phyloP scores from a whole-genome alignment of 2,113 vertebrate genomes.

The Dryoscopus gambensis region DNA sequence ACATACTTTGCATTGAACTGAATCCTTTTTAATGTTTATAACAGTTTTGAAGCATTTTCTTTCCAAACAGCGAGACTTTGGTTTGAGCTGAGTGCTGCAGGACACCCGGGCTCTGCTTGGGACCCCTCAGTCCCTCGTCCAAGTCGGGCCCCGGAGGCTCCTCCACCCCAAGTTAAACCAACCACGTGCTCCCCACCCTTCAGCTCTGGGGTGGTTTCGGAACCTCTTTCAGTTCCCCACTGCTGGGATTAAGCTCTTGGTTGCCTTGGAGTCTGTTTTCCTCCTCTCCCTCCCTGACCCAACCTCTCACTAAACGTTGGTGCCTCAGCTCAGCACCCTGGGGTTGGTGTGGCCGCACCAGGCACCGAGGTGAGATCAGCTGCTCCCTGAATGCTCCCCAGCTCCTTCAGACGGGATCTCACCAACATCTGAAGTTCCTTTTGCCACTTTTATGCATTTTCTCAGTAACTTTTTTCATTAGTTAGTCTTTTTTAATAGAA shows the following conservation, averaged over 20 bases:
- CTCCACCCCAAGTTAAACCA: neutral
- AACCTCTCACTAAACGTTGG: neutral
- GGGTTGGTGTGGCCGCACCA: neutral
- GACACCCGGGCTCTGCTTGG: too few species aligned
- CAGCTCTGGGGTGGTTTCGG: neutral
- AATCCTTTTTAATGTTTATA: too few species aligned
- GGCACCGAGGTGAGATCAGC: neutral
- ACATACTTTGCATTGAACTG: too few species aligned
- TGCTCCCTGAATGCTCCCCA: neutral
- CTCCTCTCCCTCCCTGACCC: neutral
- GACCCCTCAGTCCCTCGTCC: neutral
- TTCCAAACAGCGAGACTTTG: neutral
- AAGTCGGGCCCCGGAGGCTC: neutral
- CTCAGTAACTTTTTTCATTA: slow-evolving; percentile 41
- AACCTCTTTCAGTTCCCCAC: neutral
- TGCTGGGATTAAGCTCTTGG: neutral
- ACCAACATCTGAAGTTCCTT: neutral
- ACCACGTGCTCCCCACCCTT: neutral
- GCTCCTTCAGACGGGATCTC: neutral
- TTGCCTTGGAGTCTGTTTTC: neutral
- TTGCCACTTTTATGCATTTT: neutral
- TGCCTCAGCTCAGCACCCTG: neutral
- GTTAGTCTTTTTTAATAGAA: slow-evolving; percentile 28
- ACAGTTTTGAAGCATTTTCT: neutral
- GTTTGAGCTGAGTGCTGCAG: neutral